Base-by-base conservation (phyloP, 2,888 invertebrate species). In the Phasia obesa region DNA sequence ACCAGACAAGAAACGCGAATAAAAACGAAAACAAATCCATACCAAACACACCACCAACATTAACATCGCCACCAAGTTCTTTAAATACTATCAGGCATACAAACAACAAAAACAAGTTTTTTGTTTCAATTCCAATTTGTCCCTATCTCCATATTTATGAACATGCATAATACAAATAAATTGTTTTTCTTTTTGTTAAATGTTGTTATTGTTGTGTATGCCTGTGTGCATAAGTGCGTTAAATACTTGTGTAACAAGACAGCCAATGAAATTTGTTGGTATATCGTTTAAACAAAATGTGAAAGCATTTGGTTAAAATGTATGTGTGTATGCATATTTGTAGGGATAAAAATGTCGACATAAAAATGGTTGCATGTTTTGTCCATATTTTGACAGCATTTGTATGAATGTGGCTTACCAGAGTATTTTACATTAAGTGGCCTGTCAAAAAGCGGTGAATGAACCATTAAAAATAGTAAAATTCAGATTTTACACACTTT, bases 251-350 rank as follows among this genome's bases (percentile, higher is more conserved):
- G 51, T 67, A 51, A 69, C 60, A 62, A 86, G 86, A 86, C 88
- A 89, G 89, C 89, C 90, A 89, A 89, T 89, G 90, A 89, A 88
- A 89, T 88, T 87, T 79, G 76, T 84, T 86, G 84, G 84, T 83
- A 70, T 79, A 75, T 78, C 86, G 73, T 83, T 69, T 42, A 25
- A 81, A 62, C 35, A 78, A 78, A 35, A 47, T 60, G 19, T 31
- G 25, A 49, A 64, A 69, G 35, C 25, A 49, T 67, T 74, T 51
- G 62, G 21, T 47, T 59, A 67, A 60, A 81, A 67, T 59, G 49
- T 44, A 38, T 71, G 38, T 44, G 31, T 71, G 38, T 62, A 74
- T 73, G 23, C 62, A 38, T 73, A 78, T 78, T 85, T 85, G 85
- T 57, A 31, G 15, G 44, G 9, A 38, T 60, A 62, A 69, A 67